Conservation (phyloP, 1,140 invertebrate genomes). For the Matsumurasca onukii region DNA sequence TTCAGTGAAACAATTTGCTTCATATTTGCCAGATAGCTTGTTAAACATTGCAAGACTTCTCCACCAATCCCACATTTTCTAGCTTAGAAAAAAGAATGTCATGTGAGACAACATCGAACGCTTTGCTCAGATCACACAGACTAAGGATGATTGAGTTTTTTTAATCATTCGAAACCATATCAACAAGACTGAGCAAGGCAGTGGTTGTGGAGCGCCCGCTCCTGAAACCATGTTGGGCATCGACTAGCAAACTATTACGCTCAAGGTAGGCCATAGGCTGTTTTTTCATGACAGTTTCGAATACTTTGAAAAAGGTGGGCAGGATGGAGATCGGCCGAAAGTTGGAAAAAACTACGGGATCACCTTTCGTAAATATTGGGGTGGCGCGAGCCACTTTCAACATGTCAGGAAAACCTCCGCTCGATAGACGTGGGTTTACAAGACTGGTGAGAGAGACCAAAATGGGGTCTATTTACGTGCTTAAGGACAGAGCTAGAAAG, state of each 20-base stretch:
- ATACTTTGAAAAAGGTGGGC: conserved; percentile 2
- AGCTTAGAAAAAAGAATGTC: neutral
- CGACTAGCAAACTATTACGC: neutral
- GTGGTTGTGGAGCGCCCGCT: neutral
- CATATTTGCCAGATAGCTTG: neutral
- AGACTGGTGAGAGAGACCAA: neutral
- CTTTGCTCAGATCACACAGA: neutral
- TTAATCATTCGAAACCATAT: neutral
- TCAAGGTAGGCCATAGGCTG: neutral
- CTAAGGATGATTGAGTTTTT: neutral
- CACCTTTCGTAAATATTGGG: conserved; percentile 14
- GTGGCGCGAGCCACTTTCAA: neutral
- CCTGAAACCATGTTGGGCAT: too few relatives aligned
- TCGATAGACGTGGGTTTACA: neutral
- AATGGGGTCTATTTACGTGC: neutral
- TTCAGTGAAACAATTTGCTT: neutral
- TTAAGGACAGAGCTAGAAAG: neutral
- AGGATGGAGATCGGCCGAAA: conserved; percentile 11
- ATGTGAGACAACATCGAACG: neutral
- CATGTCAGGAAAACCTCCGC: neutral
- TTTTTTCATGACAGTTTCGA: neutral
- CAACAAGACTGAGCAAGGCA: neutral
- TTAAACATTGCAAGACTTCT: neutral
- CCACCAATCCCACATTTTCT: neutral
- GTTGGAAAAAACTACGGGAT: neutral